Evolutionary conservation across 2,113 vertebrate species (phyloP).

Genomic region (Anhinga rufa): DNA sequence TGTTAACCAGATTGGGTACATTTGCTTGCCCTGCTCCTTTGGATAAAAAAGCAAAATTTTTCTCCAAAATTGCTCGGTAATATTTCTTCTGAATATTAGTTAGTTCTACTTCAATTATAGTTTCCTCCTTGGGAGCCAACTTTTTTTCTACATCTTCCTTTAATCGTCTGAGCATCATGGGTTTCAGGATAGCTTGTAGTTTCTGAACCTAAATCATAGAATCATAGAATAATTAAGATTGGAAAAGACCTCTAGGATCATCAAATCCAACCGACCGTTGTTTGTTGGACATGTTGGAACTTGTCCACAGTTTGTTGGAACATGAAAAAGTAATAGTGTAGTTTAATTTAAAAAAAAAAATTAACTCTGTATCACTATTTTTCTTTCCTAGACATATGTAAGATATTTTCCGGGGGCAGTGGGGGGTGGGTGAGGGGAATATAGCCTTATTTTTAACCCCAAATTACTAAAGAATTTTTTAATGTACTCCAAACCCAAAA

Average conservation of each 20-base stretch:
- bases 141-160: constrained; percentile 99
- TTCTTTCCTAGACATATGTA: neutral
- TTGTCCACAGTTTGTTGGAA: neutral
- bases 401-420: neutral
- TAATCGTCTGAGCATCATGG: constrained; percentile 96
- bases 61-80: constrained; percentile 95
- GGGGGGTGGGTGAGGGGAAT: no score
- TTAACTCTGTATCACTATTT: accelerated
- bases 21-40: constrained; percentile 96
- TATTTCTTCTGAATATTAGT: constrained; percentile 99
- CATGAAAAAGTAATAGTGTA: neutral
- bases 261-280: no score
- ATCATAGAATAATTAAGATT: no score
- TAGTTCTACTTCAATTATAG: constrained; percentile 98
- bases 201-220: constrained; percentile 85
- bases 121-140: constrained; percentile 96
- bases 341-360: neutral
- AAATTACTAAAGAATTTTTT: neutral
- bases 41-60: constrained; percentile 96
- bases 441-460: neutral
- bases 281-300: no score
- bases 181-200: constrained; percentile 94
- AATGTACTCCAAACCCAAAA: neutral
- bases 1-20: constrained; percentile 97
- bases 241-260: no score